A percentile compares a stretch with the other conserved stretches of the same genome.
These are phyloP conservation scores for Cossypha polioptera DNA, from an alignment of 2,797 vertebrate species.

Conservation along the genomic window DNA sequence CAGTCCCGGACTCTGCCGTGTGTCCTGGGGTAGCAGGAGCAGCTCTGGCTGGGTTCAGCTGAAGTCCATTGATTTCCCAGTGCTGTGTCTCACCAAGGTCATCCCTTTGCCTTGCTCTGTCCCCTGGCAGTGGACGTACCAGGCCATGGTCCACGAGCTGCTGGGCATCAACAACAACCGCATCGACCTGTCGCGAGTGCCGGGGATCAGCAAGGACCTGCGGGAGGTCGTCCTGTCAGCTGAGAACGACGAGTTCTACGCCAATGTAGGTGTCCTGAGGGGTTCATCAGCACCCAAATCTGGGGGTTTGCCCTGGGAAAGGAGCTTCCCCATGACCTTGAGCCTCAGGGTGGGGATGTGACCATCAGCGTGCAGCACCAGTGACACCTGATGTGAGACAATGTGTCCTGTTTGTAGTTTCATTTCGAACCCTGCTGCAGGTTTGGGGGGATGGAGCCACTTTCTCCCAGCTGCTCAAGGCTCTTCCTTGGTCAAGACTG, in stretches of 20 bases:
- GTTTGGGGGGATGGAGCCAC: neutral
- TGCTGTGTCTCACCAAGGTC: neutral
- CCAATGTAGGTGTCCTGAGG: slow-evolving; percentile 82
- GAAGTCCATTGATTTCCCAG: neutral
- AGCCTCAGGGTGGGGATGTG: neutral
- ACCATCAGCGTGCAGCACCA: fast-evolving
- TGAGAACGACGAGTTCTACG: slow-evolving; percentile 96
- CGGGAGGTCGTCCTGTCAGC: slow-evolving; percentile 93
- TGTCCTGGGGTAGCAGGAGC: neutral
- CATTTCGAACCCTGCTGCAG: neutral
- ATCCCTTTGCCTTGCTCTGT: neutral
- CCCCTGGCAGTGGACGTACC: slow-evolving; percentile 90
- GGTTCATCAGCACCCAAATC: neutral
- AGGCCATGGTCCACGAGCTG: slow-evolving; percentile 96
- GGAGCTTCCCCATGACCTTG: fast-evolving
- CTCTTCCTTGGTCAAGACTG: neutral
- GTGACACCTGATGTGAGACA: fast-evolving
- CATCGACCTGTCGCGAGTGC: slow-evolving; percentile 94
- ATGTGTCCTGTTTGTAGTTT: fast-evolving
- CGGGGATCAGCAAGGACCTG: slow-evolving; percentile 91
- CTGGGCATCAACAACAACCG: slow-evolving; percentile 95
- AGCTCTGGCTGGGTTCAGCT: neutral
- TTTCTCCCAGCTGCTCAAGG: neutral
- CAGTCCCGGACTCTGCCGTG: fast-evolving
- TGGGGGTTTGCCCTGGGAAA: neutral